Conservation (phyloP, 2,797 vertebrate species). For the Cossypha dichroa region DNA sequence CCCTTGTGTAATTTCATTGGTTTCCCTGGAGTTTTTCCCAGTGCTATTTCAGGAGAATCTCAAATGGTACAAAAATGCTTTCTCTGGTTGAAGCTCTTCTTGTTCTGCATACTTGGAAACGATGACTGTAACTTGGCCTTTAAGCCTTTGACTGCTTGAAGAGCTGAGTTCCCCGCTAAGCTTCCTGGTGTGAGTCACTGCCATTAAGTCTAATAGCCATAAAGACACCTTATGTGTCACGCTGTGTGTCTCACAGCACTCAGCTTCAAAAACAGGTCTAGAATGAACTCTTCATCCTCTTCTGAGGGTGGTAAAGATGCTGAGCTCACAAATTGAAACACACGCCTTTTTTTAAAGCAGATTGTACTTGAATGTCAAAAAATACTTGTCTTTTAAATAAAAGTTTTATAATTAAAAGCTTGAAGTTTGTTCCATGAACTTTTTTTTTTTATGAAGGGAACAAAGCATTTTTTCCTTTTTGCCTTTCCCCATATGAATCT, state of each 20-base stretch:
- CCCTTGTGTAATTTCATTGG: neutral
- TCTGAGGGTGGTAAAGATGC: neutral
- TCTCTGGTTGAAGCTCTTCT: neutral
- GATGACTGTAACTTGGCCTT: neutral
- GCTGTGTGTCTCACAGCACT: neutral
- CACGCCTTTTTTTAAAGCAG: neutral
- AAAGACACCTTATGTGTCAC: neutral
- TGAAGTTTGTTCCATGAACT: neutral
- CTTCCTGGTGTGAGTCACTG: neutral
- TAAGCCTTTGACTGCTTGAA: neutral
- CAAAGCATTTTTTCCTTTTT: neutral
- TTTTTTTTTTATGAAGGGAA: neutral
- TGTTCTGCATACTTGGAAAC: neutral
- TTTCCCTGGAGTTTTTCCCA: slow-evolving; percentile 11
- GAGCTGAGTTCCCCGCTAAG: neutral
- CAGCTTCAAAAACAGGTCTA: neutral
- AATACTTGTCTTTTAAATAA: neutral
- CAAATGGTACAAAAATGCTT: neutral
- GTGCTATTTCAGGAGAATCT: slow-evolving; percentile 3
- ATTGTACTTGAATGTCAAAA: neutral
- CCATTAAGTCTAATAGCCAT: neutral
- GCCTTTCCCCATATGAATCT: neutral
- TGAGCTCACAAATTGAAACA: neutral
- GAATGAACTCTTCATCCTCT: neutral
- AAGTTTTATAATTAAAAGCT: neutral